Evolutionary conservation across 92 coral and sea anemone genomes (phyloP), one percentile per base, ranked within the genome.

Genomic region (Paragorgia papillata): DNA sequence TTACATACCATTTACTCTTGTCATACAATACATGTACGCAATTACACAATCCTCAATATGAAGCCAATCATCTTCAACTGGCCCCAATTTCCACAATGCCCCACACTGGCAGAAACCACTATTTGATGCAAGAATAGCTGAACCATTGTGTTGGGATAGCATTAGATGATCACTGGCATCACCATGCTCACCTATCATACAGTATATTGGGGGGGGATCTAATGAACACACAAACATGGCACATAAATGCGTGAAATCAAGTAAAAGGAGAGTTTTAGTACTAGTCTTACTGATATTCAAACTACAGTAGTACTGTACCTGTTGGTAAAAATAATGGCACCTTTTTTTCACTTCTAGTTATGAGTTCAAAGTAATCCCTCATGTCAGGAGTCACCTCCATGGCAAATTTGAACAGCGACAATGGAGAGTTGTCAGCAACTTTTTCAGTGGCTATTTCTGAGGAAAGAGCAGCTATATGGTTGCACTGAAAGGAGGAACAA

Each of bases 351-450:
- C 80, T 74, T 19, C 18, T 7, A 8, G 79, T 55, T 1, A 54
- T 66, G 32, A 73, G 40, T 59, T 73, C 79, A 55, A 73, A 73
- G 61, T 73, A 55, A 32, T 73, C 40, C 18, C 79, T 50, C 79
- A 73, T 73, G 44, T 57, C 66, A 22, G 77, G 77, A n/a, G 77
- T 46, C 29, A 56, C 44, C 27, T 70, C 46, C 62, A 70, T 50
- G 9, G 37, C 58, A 17, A 49, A 21, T 26, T 55, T 73, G 30
- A 73, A 73, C 18, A 73, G 27, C 4, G 79, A 29, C 79, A 73
- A 34, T 35, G 53, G 50, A 39, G 30, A 22, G 20, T 73, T 25
- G 26, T 73, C 66, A 37, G 28, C 66, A 13, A 24, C 66, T 57
- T 73, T 8, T 32, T 14, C 31, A 18, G 10, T 54, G 2, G 44